Evolutionary conservation across 2,797 vertebrate genomes (phyloP).

Genomic region (Mionectes olivaceus): DNA sequence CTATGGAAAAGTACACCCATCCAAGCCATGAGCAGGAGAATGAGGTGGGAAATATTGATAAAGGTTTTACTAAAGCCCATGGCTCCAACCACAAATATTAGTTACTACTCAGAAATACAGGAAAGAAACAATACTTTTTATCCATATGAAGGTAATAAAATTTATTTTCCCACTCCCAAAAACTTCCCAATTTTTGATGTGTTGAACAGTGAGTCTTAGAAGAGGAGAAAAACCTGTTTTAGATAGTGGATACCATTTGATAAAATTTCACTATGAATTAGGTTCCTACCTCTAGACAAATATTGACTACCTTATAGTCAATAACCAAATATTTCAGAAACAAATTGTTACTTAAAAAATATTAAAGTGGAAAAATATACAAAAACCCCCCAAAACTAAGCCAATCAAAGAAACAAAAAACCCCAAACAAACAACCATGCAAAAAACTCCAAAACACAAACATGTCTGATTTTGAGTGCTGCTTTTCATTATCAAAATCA

Average conservation of each 20-base stretch:
- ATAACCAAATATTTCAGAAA: not conserved
- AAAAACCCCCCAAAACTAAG: not conserved
- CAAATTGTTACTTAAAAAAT: not conserved
- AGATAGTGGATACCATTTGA: not conserved
- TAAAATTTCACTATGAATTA: not conserved
- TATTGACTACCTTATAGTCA: rapidly evolving
- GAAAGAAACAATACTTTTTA: not conserved
- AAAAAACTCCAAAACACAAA: not conserved
- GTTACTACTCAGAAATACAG: not conserved
- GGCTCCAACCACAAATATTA: not conserved
- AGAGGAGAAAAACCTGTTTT: not conserved
- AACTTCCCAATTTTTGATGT: not conserved
- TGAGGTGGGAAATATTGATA: not conserved
- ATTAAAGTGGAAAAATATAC: too few relatives aligned
- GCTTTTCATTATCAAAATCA: not conserved
- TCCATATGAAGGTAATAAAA: not conserved
- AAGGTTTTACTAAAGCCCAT: not conserved
- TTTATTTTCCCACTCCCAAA: not conserved
- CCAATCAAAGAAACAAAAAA: too few relatives aligned
- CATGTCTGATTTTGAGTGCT: rapidly evolving
- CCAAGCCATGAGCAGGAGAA: not conserved
- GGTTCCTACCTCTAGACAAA: not conserved
- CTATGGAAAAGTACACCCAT: not conserved
- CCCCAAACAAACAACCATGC: not conserved
- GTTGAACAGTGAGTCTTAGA: rapidly evolving